A percentile compares a stretch with the other conserved stretches of the same genome.
Evolutionary conservation across 2,113 vertebrate genomes (phyloP).

Genomic region (Varanus salvator): DNA sequence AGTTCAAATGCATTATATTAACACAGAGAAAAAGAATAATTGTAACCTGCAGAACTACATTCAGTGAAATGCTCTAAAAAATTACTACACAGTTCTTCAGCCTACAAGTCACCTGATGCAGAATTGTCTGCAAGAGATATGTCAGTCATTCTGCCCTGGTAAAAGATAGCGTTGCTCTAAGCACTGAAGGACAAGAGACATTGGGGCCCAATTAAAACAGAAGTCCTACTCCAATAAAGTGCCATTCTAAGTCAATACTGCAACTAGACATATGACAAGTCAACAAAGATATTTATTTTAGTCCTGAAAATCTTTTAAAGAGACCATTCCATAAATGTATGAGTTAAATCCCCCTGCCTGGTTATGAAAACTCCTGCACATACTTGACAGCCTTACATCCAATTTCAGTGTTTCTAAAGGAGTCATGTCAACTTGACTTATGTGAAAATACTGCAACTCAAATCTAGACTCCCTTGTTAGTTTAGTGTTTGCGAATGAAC

Average conservation of each 20-base stretch:
- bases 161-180: not conserved
- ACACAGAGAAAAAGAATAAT: not conserved
- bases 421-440: conserved; percentile 34
- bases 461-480: not conserved
- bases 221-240: not conserved
- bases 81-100: not conserved
- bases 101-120: not conserved
- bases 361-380: not conserved
- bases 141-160: not conserved
- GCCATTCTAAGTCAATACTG: not conserved
- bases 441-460: not conserved
- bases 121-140: not conserved
- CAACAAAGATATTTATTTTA: not conserved
- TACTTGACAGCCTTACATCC: not conserved
- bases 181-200: not conserved
- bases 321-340: not conserved
- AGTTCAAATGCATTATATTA: conserved; percentile 15
- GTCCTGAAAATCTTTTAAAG: not conserved
- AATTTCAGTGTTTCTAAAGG: not conserved
- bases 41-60: not conserved
- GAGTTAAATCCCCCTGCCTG: not conserved
- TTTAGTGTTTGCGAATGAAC: not conserved
- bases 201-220: not conserved
- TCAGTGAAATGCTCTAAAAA: not conserved
- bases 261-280: not conserved